Conservation (phyloP, 53 echinoderm and acorn worm species). For the Patiria pectinifera region DNA sequence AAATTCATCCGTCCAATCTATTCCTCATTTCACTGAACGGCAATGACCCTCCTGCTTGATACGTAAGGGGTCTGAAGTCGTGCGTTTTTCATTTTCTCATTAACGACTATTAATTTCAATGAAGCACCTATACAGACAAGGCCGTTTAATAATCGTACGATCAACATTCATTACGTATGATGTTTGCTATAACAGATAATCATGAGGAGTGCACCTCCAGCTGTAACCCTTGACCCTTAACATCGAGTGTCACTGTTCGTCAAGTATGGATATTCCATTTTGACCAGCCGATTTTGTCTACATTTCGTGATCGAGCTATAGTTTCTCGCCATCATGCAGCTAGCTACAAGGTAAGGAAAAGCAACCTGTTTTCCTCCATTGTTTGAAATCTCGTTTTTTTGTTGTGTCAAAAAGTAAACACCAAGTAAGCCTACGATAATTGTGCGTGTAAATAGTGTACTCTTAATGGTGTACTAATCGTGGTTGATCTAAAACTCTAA, state of each 20-base stretch:
- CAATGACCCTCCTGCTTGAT: no score
- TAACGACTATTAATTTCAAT: background rate
- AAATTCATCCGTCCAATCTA: no score
- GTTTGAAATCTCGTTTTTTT: background rate
- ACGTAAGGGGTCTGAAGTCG: background rate
- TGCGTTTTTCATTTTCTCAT: background rate
- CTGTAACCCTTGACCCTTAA: no score
- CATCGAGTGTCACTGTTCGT: no score
- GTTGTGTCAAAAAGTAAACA: background rate
- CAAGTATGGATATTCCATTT: background rate
- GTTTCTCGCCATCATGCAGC: background rate
- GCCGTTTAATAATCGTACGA: background rate
- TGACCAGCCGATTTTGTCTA: background rate
- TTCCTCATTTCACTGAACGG: no score
- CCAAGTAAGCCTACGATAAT: no score
- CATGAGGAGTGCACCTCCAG: no score
- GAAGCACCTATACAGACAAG: background rate
- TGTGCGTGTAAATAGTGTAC: no score
- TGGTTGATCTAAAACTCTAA: no score
- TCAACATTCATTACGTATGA: conserved; percentile 23
- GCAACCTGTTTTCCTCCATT: background rate
- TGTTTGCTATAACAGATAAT: background rate
- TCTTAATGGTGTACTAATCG: no score
- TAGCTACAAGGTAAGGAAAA: background rate
- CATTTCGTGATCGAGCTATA: background rate